phyloP scores from a whole-genome alignment of 2,888 invertebrate species.

The Chorisops tibialis region DNA sequence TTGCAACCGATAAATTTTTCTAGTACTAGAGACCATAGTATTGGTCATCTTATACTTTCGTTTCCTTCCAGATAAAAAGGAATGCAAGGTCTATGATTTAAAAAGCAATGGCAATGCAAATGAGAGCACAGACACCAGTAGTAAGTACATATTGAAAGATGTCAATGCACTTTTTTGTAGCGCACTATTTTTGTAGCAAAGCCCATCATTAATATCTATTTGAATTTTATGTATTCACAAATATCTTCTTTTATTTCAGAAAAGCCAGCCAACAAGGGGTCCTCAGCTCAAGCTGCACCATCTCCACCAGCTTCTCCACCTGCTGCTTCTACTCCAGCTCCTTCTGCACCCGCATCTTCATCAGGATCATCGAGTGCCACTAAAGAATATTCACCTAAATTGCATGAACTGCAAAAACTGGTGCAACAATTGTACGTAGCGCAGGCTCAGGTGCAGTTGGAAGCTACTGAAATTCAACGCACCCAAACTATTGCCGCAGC shows the following conservation, averaged over 20 bases:
- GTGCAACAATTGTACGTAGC: constrained; percentile 49
- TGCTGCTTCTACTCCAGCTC: too few relatives aligned
- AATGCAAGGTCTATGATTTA: too few relatives aligned
- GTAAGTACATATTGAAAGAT: neutral
- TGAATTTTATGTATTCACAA: neutral
- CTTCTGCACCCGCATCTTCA: neutral
- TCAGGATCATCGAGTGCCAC: neutral
- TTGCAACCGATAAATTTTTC: too few relatives aligned
- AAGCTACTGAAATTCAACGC: constrained; percentile 49
- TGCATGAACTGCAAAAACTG: constrained; percentile 39
- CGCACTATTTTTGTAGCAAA: too few relatives aligned
- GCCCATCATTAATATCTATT: too few relatives aligned
- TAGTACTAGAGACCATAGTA: too few relatives aligned
- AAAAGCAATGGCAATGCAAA: neutral
- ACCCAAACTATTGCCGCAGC: constrained; percentile 47
- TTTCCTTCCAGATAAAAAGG: too few relatives aligned
- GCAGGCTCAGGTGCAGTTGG: constrained; percentile 50
- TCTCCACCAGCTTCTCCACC: neutral
- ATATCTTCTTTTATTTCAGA: neutral
- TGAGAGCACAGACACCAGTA: neutral
- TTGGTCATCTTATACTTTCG: too few relatives aligned
- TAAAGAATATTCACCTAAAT: neutral
- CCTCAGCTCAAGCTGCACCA: neutral
- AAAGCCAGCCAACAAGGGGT: neutral
- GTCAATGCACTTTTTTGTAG: too few relatives aligned